Evolutionary conservation across 2,113 vertebrate genomes (phyloP).

Genomic region (Pangasianodon hypophthalmus): DNA sequence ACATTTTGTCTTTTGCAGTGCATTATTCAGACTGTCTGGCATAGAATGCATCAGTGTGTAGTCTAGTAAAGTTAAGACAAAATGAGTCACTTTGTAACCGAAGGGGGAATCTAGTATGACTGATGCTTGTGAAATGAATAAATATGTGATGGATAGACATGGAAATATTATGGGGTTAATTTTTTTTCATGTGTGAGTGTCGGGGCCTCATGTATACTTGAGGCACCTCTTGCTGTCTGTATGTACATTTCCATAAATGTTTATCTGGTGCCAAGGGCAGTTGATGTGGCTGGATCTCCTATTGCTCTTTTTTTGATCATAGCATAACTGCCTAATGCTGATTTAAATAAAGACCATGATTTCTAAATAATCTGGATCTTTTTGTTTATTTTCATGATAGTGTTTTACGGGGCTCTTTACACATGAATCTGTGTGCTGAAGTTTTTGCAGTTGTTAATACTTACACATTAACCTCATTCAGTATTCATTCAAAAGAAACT

Average conservation of each 20-base stretch:
- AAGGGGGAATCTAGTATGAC: conserved; percentile 33
- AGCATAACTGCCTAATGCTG: conserved; percentile 80
- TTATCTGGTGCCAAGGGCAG: conserved; percentile 83
- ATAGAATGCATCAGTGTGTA: conserved; percentile 14
- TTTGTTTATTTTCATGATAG: not conserved
- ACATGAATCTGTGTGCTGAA: not conserved
- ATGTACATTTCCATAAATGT: conserved; percentile 65
- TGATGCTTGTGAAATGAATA: conserved; percentile 56
- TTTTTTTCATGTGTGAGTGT: conserved; percentile 56
- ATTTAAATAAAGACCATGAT: conserved; percentile 84
- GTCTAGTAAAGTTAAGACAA: conserved; percentile 53
- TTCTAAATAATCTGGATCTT: conserved; percentile 73
- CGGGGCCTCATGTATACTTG: conserved; percentile 71
- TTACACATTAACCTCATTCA: not conserved
- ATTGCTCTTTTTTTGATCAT: conserved; percentile 71
- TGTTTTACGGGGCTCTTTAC: not conserved
- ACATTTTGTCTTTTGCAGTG: conserved; percentile 66
- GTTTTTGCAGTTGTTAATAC: not conserved
- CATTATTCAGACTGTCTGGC: conserved; percentile 69
- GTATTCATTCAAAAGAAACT: not conserved
- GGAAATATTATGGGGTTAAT: conserved; percentile 58
- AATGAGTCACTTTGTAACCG: conserved; percentile 58
- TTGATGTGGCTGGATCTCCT: conserved; percentile 76
- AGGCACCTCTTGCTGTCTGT: conserved; percentile 66
- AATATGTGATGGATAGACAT: conserved; percentile 61